Conservation (phyloP, 2,797 vertebrate genomes). For the Pteronotus mesoamericanus region DNA sequence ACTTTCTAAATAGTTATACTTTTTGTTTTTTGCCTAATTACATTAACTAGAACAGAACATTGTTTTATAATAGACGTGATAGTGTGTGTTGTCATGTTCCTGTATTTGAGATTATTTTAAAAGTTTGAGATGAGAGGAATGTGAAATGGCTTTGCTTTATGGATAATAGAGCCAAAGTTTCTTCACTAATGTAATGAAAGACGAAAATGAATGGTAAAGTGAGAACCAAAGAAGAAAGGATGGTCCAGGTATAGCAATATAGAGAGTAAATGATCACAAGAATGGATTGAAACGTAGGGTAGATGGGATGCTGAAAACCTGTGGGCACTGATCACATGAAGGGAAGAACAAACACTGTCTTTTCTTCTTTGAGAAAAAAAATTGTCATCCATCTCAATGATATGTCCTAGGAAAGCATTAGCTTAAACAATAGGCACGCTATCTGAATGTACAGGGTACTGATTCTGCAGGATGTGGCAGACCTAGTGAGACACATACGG, state of each 20-base stretch:
- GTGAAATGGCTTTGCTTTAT: not conserved
- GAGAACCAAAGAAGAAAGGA: slow-evolving; percentile 15
- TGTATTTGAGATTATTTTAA: not conserved
- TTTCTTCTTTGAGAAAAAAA: not conserved
- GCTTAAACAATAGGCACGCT: not conserved
- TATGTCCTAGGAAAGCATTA: not conserved
- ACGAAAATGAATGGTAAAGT: slow-evolving; percentile 1
- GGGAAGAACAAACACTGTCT: not conserved
- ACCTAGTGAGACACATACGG: not conserved
- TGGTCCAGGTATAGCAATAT: not conserved
- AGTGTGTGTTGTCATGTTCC: not conserved
- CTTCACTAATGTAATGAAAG: not conserved
- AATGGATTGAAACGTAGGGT: not conserved
- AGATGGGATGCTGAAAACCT: not conserved
- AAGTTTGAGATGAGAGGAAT: not conserved
- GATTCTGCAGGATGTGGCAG: not conserved
- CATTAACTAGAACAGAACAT: not conserved
- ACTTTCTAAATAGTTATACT: not conserved
- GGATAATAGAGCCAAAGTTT: not conserved
- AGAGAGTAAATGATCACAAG: not conserved
- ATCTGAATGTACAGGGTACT: not conserved
- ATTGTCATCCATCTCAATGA: not conserved
- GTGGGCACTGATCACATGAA: not conserved
- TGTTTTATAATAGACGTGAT: not conserved
- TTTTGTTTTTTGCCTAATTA: not conserved